Base-by-base conservation (phyloP, 2,113 vertebrate genomes). In the Megalops atlanticus region DNA sequence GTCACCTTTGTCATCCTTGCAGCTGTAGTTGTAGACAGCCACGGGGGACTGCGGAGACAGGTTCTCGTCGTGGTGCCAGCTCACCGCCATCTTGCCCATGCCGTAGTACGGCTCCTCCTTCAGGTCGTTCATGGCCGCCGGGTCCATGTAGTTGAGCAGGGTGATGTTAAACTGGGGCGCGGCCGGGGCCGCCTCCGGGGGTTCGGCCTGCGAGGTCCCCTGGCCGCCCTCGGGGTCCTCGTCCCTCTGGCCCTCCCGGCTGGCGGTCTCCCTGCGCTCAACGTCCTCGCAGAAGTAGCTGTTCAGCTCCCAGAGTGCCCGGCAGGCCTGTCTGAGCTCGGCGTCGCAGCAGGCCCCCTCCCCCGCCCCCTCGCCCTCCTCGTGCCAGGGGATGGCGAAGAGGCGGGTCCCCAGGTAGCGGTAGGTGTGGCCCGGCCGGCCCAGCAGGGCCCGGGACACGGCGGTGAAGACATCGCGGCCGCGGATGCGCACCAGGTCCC, bases 1-100 rank as follows among this genome's bases (percentile, higher is more conserved):
- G 80, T 93, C 87, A 92, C 91, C 93, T 92, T 90, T 90, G 80
- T 93, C 87, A 72, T 95, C 94, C 83, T 94, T 93, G 85, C 95
- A 96, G 92, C 92, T 98, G 74, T 97, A 96, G 89, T 89, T 99
- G 93, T 99, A 99, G 82, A 99, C 98, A 4, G 97, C 97, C 78
- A 99, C 96, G 0, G 97, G 93, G 0, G 97, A 97, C 85, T 93
- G 91, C 45, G 93, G 95, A 86, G 98, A 92, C 85, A 99, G 93
- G 82, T 97, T 98, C 90, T 99, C 98, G 0, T 99, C 98, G 0
- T 98, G 97, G 86, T 99, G 98, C 98, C 98, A 99, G 85, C 98
- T 97, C 82, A 99, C 97, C 0, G 98, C 97, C 97, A 99, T 97
- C 84, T 91, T 96, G 39, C 98, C 97, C 98, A 99, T 99, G 82